Conservation (phyloP, 2,888 invertebrate genomes). For the Salticus scenicus region DNA sequence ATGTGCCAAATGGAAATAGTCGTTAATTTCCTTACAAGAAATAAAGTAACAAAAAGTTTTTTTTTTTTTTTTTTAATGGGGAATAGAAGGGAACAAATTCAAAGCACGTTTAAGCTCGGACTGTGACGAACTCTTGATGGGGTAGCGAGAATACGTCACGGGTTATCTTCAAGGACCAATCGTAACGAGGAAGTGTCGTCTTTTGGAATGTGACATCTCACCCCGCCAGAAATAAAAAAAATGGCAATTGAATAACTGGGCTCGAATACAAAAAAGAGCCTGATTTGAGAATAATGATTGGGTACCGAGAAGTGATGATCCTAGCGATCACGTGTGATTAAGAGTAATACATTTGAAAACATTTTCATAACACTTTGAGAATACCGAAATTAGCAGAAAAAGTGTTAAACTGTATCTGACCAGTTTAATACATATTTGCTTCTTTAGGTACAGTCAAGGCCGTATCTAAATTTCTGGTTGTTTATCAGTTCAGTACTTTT, state of each 20-base stretch:
- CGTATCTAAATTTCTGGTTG: no score
- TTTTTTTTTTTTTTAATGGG: not conserved
- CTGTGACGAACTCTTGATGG: conserved; percentile 8
- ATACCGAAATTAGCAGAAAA: no score
- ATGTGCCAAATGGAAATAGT: conserved; percentile 1
- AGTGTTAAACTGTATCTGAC: no score
- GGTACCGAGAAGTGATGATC: not conserved
- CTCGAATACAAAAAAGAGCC: not conserved
- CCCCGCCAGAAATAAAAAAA: not conserved
- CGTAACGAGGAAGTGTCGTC: conserved; percentile 12
- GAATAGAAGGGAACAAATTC: not conserved
- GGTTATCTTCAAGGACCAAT: conserved; percentile 25
- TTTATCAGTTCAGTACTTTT: no score
- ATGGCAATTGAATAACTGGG: not conserved
- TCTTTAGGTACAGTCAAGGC: no score
- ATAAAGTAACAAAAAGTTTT: not conserved
- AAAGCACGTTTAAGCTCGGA: not conserved
- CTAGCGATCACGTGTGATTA: no score
- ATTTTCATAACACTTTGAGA: no score
- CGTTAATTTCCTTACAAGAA: conserved; percentile 3
- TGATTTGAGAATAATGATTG: conserved; percentile 8
- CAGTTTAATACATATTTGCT: no score
- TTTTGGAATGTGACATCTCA: conserved; percentile 3
- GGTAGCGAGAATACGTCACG: not conserved
- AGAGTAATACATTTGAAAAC: no score